A percentile compares a stretch with the other conserved stretches of the same genome.
Conservation (phyloP, 2,113 vertebrate species). For the human region GRCh38 chr1:211274001-211274500, state of each 20-base stretch:
- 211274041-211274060: neutral
- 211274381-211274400: neutral
- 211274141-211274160: neutral
- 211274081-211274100: neutral
- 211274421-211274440: conserved; percentile 3
- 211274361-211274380: neutral
- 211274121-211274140: conserved; percentile 33
- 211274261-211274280: conserved; percentile 85
- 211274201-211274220: conserved; percentile 97
- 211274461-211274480: neutral
- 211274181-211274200: conserved; percentile 69
- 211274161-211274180: conserved; percentile 50
- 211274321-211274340: neutral
- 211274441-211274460: neutral
- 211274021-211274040: neutral
- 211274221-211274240: conserved; percentile 99
- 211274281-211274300: neutral
- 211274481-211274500: neutral
- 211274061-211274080: conserved; percentile 14
- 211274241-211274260: conserved; percentile 98
- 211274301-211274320: neutral
- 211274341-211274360: neutral
- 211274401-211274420: neutral
- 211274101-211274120: neutral
- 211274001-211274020: conserved; percentile 30